phyloP scores from a whole-genome alignment of 2,113 vertebrate genomes.

The Nothobranchius kuhntae region DNA sequence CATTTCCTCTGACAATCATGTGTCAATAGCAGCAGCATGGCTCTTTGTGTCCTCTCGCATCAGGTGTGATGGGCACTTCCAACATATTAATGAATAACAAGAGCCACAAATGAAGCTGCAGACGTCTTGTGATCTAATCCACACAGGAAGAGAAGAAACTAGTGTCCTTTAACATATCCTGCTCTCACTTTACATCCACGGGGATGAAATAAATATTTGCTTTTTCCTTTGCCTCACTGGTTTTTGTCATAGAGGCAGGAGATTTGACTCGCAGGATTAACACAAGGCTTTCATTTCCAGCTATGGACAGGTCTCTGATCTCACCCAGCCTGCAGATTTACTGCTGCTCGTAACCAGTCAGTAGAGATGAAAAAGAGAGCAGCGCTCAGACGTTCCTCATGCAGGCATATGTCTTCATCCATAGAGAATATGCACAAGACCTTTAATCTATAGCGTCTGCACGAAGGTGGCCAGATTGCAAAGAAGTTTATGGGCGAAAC shows the following conservation, averaged over 20 bases:
- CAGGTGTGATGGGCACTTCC: constrained; percentile 6
- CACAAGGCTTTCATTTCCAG: constrained; percentile 57
- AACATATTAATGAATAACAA: constrained; percentile 21
- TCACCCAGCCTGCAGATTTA: constrained; percentile 51
- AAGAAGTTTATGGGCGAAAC: constrained; percentile 26
- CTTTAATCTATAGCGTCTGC: constrained; percentile 25
- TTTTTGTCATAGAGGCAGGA: constrained; percentile 36
- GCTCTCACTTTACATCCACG: background rate
- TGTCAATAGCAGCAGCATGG: constrained; percentile 34
- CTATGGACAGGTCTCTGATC: constrained; percentile 56
- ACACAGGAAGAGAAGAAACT: background rate
- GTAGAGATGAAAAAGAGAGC: constrained; percentile 34
- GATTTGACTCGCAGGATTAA: constrained; percentile 47
- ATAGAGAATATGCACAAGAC: constrained; percentile 44
- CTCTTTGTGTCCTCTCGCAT: constrained; percentile 28
- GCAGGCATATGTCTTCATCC: constrained; percentile 9
- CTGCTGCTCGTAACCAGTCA: constrained; percentile 42
- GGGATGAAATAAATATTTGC: constrained; percentile 47
- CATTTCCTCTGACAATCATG: constrained; percentile 37
- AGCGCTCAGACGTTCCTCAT: background rate
- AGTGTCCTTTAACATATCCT: background rate
- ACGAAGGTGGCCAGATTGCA: constrained; percentile 9
- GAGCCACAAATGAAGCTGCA: constrained; percentile 3
- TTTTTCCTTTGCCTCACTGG: constrained; percentile 4
- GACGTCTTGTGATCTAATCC: background rate